Base-by-base conservation (phyloP, 2,888 invertebrate species). In the Acrobasis consociella region DNA sequence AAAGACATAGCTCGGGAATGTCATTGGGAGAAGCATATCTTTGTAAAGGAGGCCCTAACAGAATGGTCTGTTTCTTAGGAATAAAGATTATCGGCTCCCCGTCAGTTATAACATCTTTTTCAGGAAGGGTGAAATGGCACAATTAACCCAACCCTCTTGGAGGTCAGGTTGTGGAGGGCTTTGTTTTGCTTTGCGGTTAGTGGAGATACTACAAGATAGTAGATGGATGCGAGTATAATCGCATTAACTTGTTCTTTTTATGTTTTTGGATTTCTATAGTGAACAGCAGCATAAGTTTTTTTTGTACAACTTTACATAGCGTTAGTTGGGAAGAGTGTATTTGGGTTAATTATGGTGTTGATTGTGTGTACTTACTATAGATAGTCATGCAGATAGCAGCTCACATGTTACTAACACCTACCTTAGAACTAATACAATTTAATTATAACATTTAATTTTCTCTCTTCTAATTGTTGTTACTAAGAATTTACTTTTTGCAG, bases 1-100 rank as follows among this genome's bases (percentile, higher is more conserved):
- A 49, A 66, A 72, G 68, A 72, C 71, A 70, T 67, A 69, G 69
- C 67, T 64, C 62, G 63, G 61, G 67, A 64, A 60, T 10, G 53
- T 68, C 74, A 66, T 69, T 63, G 51, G 70, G 73, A 75, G 49
- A 58, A 55, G 64, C 72, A 69, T 71, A 72, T 72, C 71, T 68
- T 65, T 49, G 64, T 56, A 62, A 62, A 65, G 61, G 62, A 65
- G 63, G 58, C 62, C 62, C 65, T 69, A 67, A 71, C 67, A 67
- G 67, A 66, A 67, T 64, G 66, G 64, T 65, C 68, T 69, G 69
- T 69, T 68, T 62, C 63, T 59, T 60, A 65, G 60, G 64, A 65
- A 70, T 62, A 63, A 67, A 69, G 68, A 67, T 72, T 69, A 65
- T 63, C 58, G 52, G 55, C 52, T 50, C 39, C 31, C 10, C 11